Evolutionary conservation across 2,797 vertebrate genomes (phyloP).

Genomic region (Ctenosaura bakeri): DNA sequence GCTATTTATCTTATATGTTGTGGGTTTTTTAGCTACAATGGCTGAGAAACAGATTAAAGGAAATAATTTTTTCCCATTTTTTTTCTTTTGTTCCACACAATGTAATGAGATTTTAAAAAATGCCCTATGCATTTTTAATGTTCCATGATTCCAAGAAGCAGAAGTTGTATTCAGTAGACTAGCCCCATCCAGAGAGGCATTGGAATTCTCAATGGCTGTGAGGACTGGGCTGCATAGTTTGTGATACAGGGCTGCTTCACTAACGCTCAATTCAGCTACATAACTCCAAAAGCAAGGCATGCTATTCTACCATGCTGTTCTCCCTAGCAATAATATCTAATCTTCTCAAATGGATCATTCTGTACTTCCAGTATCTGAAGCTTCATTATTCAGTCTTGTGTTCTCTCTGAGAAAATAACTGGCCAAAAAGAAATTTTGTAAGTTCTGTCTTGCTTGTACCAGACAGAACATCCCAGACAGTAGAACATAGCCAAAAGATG

Average conservation of each 20-base stretch:
- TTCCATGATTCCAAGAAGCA: too few species aligned
- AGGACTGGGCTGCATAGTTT: not conserved
- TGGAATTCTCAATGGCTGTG: not conserved
- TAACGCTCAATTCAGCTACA: not conserved
- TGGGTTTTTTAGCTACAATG: too few species aligned
- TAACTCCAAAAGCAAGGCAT: constrained; percentile 40
- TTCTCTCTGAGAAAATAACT: constrained; percentile 23
- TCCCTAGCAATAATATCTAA: constrained; percentile 11
- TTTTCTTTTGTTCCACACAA: too few species aligned
- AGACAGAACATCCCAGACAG: not conserved
- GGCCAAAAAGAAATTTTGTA: not conserved
- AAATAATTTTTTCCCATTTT: too few species aligned
- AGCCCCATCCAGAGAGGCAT: too few species aligned
- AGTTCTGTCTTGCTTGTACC: not conserved
- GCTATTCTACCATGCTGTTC: constrained; percentile 41
- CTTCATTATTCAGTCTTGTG: constrained; percentile 27
- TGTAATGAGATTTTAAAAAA: too few species aligned
- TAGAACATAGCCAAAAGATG: not conserved
- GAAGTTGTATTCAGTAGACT: too few species aligned
- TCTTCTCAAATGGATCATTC: constrained; percentile 45
- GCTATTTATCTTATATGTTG: too few species aligned
- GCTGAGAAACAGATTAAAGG: too few species aligned
- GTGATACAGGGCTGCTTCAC: not conserved
- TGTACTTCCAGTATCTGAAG: constrained; percentile 27
- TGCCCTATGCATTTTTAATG: too few species aligned